Conservation (phyloP, 2,113 vertebrate genomes). For the Butorides virescens region DNA sequence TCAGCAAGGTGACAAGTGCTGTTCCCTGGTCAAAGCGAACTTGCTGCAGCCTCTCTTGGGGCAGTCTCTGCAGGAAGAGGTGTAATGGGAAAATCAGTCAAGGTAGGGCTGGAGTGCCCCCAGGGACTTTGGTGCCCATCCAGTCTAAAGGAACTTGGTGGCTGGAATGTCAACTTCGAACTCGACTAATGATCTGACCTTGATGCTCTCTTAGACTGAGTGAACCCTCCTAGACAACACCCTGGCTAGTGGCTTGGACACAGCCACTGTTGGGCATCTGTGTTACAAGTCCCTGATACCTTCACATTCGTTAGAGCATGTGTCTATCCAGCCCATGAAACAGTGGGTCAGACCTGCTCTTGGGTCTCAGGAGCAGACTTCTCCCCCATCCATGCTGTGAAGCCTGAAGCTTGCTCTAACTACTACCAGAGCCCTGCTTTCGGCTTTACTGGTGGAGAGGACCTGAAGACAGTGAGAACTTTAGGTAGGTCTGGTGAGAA, state of each 20-base stretch:
- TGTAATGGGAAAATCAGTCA: neutral
- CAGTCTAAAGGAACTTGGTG: neutral
- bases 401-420: neutral
- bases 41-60: neutral
- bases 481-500: neutral
- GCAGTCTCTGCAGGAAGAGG: neutral
- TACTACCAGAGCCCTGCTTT: neutral
- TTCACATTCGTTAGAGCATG: neutral
- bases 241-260: neutral
- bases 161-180: neutral
- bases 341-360: neutral
- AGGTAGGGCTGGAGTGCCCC: neutral
- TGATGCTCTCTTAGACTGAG: neutral
- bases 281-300: neutral
- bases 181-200: neutral
- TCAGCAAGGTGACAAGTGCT: neutral
- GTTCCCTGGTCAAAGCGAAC: neutral
- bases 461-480: neutral
- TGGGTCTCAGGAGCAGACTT: neutral
- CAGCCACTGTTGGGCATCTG: neutral
- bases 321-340: neutral
- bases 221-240: neutral
- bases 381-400: rapidly evolving
- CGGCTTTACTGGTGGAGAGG: neutral
- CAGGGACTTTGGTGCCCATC: neutral